These are phyloP conservation scores for Champsocephalus gunnari DNA, from an alignment of 2,797 vertebrate species.

Conservation along the genomic window DNA sequence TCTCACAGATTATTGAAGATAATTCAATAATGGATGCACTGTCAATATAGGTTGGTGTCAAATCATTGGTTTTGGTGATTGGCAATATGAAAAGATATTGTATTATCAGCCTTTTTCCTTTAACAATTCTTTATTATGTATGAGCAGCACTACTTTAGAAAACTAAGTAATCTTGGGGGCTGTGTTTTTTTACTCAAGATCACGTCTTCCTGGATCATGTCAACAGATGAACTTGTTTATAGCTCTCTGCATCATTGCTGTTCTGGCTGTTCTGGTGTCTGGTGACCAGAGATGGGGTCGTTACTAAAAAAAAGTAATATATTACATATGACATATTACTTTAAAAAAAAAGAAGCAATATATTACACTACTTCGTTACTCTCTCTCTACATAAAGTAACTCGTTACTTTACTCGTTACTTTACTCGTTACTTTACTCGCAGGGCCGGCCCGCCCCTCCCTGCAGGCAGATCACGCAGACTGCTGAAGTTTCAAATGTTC, in stretches of 20 bases:
- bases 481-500: too few species aligned
- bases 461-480: too few species aligned
- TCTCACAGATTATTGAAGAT: neutral
- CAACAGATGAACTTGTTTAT: constrained; percentile 66
- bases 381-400: too few species aligned
- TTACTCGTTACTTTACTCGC: too few species aligned
- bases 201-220: constrained; percentile 20
- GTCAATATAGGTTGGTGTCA: neutral
- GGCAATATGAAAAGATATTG: neutral
- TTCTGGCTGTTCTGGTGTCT: constrained; percentile 62
- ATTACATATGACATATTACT: too few species aligned
- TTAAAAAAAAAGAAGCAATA: too few species aligned
- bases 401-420: too few species aligned
- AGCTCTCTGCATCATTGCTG: constrained; percentile 37
- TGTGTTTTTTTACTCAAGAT: constrained; percentile 6
- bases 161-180: neutral
- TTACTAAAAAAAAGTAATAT: too few species aligned
- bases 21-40: neutral
- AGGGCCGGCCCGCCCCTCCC: too few species aligned
- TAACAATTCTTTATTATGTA: neutral
- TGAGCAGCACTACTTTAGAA: neutral
- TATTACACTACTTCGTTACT: too few species aligned
- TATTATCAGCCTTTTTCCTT: neutral
- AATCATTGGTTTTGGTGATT: neutral
- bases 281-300: constrained; percentile 20